phyloP scores from a whole-genome alignment of 2,888 invertebrate genomes.

The Pseudolycoriella hygida region DNA sequence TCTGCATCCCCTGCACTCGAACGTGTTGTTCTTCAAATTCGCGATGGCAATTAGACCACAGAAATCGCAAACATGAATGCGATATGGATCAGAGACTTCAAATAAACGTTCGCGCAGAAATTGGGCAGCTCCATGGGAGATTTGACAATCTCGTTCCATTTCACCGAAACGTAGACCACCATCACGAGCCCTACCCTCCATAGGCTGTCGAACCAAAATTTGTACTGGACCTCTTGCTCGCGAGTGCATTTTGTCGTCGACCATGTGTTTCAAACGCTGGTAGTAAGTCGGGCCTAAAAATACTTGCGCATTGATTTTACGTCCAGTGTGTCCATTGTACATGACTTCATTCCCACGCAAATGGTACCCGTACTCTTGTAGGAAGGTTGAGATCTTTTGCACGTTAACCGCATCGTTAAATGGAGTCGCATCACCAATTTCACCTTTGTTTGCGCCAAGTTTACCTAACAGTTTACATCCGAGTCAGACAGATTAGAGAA shows the following conservation, averaged over 20 bases:
- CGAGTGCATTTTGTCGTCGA: constrained; percentile 99
- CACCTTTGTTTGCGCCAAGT: constrained; percentile 91
- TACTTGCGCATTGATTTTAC: constrained; percentile 93
- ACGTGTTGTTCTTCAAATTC: constrained; percentile 93
- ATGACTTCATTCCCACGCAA: constrained; percentile 76
- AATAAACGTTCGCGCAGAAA: constrained; percentile 88
- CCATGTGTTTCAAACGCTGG: constrained; percentile 98
- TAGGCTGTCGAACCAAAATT: constrained; percentile 95
- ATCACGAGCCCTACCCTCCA: constrained; percentile 98
- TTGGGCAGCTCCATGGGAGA: constrained; percentile 88
- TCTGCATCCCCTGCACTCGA: constrained; percentile 97
- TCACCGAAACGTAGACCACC: constrained; percentile 99
- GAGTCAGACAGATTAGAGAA: too few species aligned
- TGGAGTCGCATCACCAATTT: constrained; percentile 99
- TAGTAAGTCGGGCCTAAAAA: constrained; percentile 77
- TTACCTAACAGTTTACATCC: constrained; percentile 20
- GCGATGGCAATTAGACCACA: constrained; percentile 97
- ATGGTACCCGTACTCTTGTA: constrained; percentile 97
- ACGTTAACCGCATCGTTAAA: constrained; percentile 99
- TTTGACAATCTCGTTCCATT: constrained; percentile 99
- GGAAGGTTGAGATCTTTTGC: constrained; percentile 91
- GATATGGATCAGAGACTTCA: constrained; percentile 97
- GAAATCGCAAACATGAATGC: constrained; percentile 95
- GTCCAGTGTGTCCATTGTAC: constrained; percentile 97
- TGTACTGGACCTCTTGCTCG: constrained; percentile 93